These are phyloP conservation scores for Mystacides longicornis DNA, from an alignment of 2,888 invertebrate species.

Conservation along the genomic window DNA sequence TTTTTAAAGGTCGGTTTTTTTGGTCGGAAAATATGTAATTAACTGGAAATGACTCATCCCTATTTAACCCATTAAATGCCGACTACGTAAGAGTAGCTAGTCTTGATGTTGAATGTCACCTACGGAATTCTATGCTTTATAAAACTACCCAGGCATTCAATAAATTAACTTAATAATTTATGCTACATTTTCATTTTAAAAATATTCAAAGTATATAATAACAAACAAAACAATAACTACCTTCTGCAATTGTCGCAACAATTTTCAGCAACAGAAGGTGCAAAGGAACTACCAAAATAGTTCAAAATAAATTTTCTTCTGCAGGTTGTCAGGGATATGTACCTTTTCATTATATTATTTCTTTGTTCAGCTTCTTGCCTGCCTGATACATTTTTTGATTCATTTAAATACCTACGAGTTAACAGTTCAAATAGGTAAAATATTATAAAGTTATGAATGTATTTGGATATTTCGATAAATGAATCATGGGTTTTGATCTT, in stretches of 20 bases:
- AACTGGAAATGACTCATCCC: too few species aligned
- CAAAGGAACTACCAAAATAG: conserved; percentile 17
- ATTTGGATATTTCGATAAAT: too few species aligned
- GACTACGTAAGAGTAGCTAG: too few species aligned
- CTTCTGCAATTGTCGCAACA: conserved; percentile 25
- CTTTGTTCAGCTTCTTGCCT: conserved; percentile 6
- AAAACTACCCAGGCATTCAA: too few species aligned
- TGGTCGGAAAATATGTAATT: too few species aligned
- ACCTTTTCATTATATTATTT: conserved; percentile 20
- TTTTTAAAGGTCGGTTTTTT: too few species aligned
- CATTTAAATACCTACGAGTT: conserved; percentile 16
- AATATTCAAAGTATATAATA: not conserved
- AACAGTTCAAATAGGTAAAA: too few species aligned
- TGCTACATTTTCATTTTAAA: not conserved
- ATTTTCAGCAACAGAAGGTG: conserved; percentile 12
- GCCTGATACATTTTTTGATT: conserved; percentile 1
- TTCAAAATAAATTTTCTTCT: conserved; percentile 22
- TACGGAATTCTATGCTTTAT: too few species aligned
- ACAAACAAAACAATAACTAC: not conserved
- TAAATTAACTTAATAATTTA: not conserved
- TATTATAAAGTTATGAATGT: too few species aligned
- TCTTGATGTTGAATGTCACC: too few species aligned
- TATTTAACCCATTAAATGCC: too few species aligned
- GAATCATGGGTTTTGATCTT: too few species aligned
- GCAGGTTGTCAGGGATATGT: conserved; percentile 14